phyloP scores from a whole-genome alignment of 2,888 invertebrate genomes.

The Oxystoma pomonae region DNA sequence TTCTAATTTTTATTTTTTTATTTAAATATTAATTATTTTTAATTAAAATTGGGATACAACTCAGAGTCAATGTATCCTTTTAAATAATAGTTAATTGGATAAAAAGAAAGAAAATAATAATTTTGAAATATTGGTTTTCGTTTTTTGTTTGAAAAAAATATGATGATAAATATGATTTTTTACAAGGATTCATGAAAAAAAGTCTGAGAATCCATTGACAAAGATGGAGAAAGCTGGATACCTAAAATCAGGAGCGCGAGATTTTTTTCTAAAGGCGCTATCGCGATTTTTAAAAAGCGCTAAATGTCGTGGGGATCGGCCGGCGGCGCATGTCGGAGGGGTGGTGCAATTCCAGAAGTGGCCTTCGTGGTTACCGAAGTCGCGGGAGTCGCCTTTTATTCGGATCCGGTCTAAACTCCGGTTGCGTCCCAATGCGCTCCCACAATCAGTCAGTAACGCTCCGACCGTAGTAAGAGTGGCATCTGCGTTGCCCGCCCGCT shows the following conservation, averaged over 20 bases:
- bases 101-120: too few relatives aligned
- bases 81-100: too few relatives aligned
- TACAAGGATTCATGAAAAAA: too few relatives aligned
- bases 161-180: too few relatives aligned
- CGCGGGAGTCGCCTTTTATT: constrained; percentile 20
- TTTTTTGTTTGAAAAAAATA: too few relatives aligned
- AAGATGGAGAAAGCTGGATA: constrained; percentile 4
- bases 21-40: too few relatives aligned
- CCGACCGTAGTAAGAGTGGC: constrained; percentile 33
- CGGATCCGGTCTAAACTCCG: constrained; percentile 22
- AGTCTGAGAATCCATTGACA: neutral
- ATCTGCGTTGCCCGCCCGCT: constrained; percentile 30
- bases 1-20: too few relatives aligned
- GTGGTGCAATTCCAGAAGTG: constrained; percentile 40
- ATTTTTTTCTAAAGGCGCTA: constrained; percentile 43
- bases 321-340: constrained; percentile 27
- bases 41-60: too few relatives aligned
- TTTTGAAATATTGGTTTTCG: too few relatives aligned
- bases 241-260: constrained; percentile 39
- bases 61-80: too few relatives aligned
- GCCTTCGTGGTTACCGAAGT: constrained; percentile 18
- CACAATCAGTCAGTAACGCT: constrained; percentile 34
- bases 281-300: constrained; percentile 41
- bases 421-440: constrained; percentile 20
- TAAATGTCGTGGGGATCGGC: constrained; percentile 40